These are phyloP conservation scores for Amniataba percoides DNA, from an alignment of 2,797 vertebrate genomes.

Conservation along the genomic window DNA sequence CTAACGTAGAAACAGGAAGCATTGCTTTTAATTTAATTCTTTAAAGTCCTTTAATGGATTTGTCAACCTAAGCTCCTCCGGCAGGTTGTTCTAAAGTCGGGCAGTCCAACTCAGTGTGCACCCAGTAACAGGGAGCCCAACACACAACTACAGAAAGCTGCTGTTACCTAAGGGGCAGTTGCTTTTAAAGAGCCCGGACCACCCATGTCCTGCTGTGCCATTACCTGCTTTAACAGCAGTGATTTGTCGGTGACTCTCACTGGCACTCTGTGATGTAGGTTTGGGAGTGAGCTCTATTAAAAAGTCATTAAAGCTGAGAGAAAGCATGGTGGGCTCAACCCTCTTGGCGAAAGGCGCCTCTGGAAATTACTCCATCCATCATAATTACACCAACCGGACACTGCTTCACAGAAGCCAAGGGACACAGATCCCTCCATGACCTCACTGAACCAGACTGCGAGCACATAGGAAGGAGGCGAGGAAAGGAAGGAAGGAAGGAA, in stretches of 20 bases:
- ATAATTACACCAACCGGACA: slow-evolving; percentile 86
- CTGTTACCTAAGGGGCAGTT: slow-evolving; percentile 49
- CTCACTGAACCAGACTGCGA: slow-evolving; percentile 54
- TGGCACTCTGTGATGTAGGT: slow-evolving; percentile 70
- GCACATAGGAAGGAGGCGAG: slow-evolving; percentile 18
- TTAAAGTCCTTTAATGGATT: slow-evolving; percentile 23
- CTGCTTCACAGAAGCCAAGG: slow-evolving; percentile 69
- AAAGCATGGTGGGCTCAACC: slow-evolving; percentile 80
- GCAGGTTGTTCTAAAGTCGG: slow-evolving; percentile 20
- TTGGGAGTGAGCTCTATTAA: slow-evolving; percentile 85
- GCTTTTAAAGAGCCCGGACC: slow-evolving; percentile 65
- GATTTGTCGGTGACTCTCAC: slow-evolving; percentile 76
- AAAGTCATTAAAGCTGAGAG: slow-evolving; percentile 86
- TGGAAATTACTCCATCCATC: slow-evolving; percentile 88
- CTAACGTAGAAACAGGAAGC: not conserved
- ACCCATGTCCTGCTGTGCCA: slow-evolving; percentile 72
- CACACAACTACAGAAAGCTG: slow-evolving; percentile 33
- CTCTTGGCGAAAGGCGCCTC: slow-evolving; percentile 80
- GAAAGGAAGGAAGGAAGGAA: slow-evolving; percentile 15
- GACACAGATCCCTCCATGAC: slow-evolving; percentile 75
- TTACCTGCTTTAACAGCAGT: slow-evolving; percentile 80
- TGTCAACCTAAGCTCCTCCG: slow-evolving; percentile 9
- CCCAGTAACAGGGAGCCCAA: slow-evolving; percentile 11
- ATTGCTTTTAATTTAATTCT: slow-evolving; percentile 24
- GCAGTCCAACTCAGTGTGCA: slow-evolving; percentile 30